Evolutionary conservation across 2,888 invertebrate species (phyloP).

Genomic region (Hirtodrosophila cameraria): DNA sequence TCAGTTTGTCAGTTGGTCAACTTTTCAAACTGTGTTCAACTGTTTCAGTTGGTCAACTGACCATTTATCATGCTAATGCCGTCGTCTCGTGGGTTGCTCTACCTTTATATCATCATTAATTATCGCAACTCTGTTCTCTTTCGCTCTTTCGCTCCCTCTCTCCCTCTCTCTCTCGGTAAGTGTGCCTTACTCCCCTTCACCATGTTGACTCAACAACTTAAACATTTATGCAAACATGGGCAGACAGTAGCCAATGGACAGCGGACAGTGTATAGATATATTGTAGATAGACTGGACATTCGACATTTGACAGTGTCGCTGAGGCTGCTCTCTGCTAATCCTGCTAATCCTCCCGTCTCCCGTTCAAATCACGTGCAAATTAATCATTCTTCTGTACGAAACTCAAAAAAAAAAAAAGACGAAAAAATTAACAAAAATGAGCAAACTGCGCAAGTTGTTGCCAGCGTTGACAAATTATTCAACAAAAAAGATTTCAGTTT

Average conservation of each 20-base stretch:
- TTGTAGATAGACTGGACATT: constrained; percentile 21
- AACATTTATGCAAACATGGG: constrained; percentile 65
- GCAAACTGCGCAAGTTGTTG: constrained; percentile 33
- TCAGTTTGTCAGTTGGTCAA: constrained; percentile 13
- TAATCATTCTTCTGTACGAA: constrained; percentile 60
- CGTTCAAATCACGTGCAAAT: constrained; percentile 57
- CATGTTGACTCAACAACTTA: constrained; percentile 73
- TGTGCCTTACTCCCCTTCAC: constrained; percentile 1
- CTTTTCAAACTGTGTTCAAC: too few relatives aligned
- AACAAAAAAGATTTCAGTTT: constrained; percentile 13
- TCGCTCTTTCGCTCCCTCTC: constrained; percentile 4
- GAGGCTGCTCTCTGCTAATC: too few relatives aligned
- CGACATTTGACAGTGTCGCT: constrained; percentile 19
- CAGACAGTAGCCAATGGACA: constrained; percentile 24
- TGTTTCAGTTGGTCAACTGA: constrained; percentile 19
- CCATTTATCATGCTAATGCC: constrained; percentile 76
- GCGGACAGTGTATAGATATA: constrained; percentile 38
- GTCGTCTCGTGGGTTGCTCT: constrained; percentile 34
- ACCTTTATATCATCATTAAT: constrained; percentile 66
- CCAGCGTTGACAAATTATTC: constrained; percentile 52
- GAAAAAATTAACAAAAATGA: not conserved
- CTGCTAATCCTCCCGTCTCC: constrained; percentile 58
- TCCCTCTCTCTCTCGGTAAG: not conserved
- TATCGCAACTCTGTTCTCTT: constrained; percentile 46
- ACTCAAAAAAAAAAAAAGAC: constrained; percentile 9